Conservation (phyloP, 2,797 vertebrate genomes). For the Heteromormyrus szaboi region DNA sequence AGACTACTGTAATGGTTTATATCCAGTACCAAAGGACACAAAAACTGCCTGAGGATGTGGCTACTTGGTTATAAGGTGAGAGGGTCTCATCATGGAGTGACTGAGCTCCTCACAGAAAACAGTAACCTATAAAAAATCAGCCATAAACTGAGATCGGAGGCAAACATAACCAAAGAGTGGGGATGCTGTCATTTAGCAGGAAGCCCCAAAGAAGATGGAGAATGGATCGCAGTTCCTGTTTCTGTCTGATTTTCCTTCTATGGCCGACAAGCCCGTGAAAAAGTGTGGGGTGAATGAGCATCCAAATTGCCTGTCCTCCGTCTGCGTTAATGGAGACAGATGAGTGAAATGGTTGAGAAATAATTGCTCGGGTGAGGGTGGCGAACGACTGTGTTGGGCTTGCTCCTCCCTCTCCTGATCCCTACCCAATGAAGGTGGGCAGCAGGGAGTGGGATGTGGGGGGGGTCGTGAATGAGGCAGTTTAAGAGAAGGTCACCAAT, state of each 20-base stretch:
- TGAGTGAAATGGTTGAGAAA: conserved; percentile 26
- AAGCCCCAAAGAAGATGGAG: neutral
- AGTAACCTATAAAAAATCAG: neutral
- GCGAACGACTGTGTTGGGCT: neutral
- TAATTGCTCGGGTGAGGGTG: conserved; percentile 25
- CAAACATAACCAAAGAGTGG: neutral
- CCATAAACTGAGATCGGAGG: neutral
- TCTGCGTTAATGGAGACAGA: conserved; percentile 28
- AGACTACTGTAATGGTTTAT: neutral
- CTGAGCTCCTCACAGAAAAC: neutral
- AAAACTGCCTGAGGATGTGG: neutral
- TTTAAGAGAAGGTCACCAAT: conserved; percentile 63
- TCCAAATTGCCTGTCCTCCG: conserved; percentile 24
- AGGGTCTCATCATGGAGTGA: conserved; percentile 1
- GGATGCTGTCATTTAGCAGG: neutral
- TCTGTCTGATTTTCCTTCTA: conserved; percentile 8
- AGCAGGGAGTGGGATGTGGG: conserved; percentile 22
- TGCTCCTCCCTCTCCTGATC: conserved; percentile 3
- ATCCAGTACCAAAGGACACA: conserved; percentile 7
- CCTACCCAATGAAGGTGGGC: conserved; percentile 1
- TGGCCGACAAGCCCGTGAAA: conserved; percentile 12
- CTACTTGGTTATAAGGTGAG: neutral
- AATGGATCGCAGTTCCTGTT: neutral
- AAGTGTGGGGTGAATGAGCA: conserved; percentile 23
- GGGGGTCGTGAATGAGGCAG: conserved; percentile 44